These are phyloP conservation scores for Glaucidium brasilianum DNA, from an alignment of 2,113 vertebrate species.

Conservation along the genomic window DNA sequence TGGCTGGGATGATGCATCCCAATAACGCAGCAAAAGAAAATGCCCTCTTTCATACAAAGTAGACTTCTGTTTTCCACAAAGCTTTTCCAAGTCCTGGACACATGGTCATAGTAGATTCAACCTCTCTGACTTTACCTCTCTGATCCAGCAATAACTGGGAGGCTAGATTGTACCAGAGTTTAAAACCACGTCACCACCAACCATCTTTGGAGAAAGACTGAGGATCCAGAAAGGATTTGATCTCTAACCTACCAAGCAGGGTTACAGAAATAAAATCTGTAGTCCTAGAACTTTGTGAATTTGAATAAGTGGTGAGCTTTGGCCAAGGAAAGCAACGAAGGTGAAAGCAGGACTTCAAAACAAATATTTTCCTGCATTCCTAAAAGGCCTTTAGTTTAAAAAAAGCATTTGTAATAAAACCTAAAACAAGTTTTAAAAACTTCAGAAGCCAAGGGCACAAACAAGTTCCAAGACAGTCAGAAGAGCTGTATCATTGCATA, in stretches of 20 bases:
- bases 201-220: neutral
- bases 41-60: constrained; percentile 43
- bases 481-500: constrained; percentile 21
- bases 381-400: constrained; percentile 61
- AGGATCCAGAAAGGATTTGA: constrained; percentile 12
- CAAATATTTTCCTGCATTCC: constrained; percentile 69
- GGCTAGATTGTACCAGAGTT: neutral
- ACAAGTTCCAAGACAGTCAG: constrained; percentile 40
- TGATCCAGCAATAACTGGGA: neutral
- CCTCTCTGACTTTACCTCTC: neutral
- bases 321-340: constrained; percentile 59
- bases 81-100: constrained; percentile 11
- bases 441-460: constrained; percentile 48
- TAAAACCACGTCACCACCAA: constrained; percentile 20
- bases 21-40: constrained; percentile 23
- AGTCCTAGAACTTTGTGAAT: constrained; percentile 50
- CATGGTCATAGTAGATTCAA: constrained; percentile 6
- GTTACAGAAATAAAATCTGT: constrained; percentile 35
- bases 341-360: constrained; percentile 66
- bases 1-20: neutral
- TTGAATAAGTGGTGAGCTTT: constrained; percentile 25
- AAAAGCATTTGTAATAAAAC: constrained; percentile 62
- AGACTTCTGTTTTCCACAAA: constrained; percentile 42
- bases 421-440: constrained; percentile 51
- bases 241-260: constrained; percentile 23